Evolutionary conservation across 2,888 invertebrate genomes (phyloP).

Genomic region (Lobophora halterata): DNA sequence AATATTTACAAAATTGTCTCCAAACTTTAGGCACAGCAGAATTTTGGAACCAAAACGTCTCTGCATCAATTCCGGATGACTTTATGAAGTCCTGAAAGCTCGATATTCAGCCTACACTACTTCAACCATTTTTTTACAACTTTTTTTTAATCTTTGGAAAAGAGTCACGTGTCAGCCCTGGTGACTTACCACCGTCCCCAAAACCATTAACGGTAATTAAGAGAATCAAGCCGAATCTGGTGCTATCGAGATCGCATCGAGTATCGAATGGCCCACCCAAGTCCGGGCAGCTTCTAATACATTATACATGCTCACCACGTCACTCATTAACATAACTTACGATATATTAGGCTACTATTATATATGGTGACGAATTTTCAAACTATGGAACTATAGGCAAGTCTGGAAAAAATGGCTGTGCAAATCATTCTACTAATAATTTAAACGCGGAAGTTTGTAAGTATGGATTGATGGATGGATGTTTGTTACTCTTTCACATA

Average conservation of each 20-base stretch:
- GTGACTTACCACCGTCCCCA: constrained; percentile 47
- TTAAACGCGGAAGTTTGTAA: too few species aligned
- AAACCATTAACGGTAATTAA: constrained; percentile 76
- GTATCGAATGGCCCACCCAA: constrained; percentile 54
- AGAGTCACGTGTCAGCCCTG: constrained; percentile 34
- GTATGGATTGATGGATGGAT: too few species aligned
- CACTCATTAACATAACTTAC: constrained; percentile 29
- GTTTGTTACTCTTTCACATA: too few species aligned
- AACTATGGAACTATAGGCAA: constrained; percentile 4
- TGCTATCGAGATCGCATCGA: constrained; percentile 69
- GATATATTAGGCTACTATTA: background rate
- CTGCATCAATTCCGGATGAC: too few species aligned
- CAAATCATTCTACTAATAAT: constrained; percentile 10
- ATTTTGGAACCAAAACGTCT: too few species aligned
- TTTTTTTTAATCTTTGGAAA: too few species aligned
- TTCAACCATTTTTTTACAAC: too few species aligned
- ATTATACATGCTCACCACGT: constrained; percentile 63
- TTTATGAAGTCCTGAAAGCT: too few species aligned
- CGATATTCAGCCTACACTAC: too few species aligned
- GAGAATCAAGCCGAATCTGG: constrained; percentile 67
- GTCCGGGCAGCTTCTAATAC: constrained; percentile 48
- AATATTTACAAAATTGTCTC: too few species aligned
- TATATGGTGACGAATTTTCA: too few species aligned
- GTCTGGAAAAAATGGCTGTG: constrained; percentile 7
- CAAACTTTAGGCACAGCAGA: too few species aligned